phyloP scores from a whole-genome alignment of 2,113 vertebrate genomes.

The Girardinichthys multiradiatus region DNA sequence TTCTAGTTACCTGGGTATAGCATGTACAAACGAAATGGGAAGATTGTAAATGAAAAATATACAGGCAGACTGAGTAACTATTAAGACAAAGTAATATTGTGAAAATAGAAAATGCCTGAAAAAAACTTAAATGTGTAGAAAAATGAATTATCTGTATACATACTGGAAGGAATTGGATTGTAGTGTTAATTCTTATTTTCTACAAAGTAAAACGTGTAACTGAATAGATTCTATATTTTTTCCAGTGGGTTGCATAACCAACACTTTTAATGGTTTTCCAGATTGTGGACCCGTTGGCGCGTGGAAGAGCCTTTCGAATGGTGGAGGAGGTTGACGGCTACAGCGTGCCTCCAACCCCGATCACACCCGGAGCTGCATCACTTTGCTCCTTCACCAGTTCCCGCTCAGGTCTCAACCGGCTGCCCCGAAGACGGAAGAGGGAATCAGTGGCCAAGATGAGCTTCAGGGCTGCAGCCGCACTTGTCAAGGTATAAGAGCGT shows the following conservation, averaged over 20 bases:
- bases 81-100: too few species aligned
- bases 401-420: conserved; percentile 91
- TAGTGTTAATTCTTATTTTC: not conserved
- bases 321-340: conserved; percentile 91
- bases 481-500: conserved; percentile 89
- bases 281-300: conserved; percentile 95
- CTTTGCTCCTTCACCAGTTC: conserved; percentile 98
- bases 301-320: conserved; percentile 95
- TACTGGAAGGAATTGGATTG: too few species aligned
- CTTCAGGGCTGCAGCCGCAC: conserved; percentile 92
- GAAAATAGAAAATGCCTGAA: too few species aligned
- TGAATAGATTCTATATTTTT: not conserved
- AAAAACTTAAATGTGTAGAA: too few species aligned
- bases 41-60: too few species aligned
- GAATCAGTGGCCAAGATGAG: conserved; percentile 99
- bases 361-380: conserved; percentile 91
- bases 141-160: too few species aligned
- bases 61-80: too few species aligned
- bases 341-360: conserved; percentile 92
- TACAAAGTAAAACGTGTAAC: not conserved
- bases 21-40: too few species aligned
- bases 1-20: too few species aligned
- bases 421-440: conserved; percentile 91
- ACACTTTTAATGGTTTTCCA: conserved; percentile 51
- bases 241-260: not conserved